Conservation (phyloP, 2,888 invertebrate species). For the Pollenia labialis region DNA sequence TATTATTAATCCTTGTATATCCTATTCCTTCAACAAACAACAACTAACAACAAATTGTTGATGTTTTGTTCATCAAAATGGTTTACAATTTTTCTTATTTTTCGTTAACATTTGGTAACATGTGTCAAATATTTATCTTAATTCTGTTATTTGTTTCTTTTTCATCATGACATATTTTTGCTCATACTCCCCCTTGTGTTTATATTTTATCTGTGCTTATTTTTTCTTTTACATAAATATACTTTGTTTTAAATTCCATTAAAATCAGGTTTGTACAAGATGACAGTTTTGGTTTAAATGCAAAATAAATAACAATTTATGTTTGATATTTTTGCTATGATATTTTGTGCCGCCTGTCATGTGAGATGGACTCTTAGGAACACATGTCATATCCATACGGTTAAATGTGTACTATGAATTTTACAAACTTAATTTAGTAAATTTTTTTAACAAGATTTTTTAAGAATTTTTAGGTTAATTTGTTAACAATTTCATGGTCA, state of each 20-base stretch:
- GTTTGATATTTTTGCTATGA: neutral
- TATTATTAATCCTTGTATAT: slow-evolving; percentile 67
- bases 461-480: too few relatives aligned
- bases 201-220: neutral
- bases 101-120: slow-evolving; percentile 16
- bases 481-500: too few relatives aligned
- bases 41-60: slow-evolving; percentile 1
- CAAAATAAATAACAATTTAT: neutral
- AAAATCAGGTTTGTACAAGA: slow-evolving; percentile 20
- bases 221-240: neutral
- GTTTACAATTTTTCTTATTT: slow-evolving; percentile 3
- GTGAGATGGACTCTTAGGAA: too few relatives aligned
- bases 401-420: too few relatives aligned
- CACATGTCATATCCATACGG: too few relatives aligned
- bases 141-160: slow-evolving; percentile 19
- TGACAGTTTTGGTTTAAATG: neutral
- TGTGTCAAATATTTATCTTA: slow-evolving; percentile 33
- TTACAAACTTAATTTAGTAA: too few relatives aligned
- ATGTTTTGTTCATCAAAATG: slow-evolving; percentile 6
- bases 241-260: neutral
- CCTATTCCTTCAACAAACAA: slow-evolving; percentile 2
- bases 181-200: neutral
- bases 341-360: too few relatives aligned
- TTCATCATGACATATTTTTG: neutral
- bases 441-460: too few relatives aligned